Conservation (phyloP, 37 sponge, comb jelly and placozoan species). For the Eunapius fragilis region DNA sequence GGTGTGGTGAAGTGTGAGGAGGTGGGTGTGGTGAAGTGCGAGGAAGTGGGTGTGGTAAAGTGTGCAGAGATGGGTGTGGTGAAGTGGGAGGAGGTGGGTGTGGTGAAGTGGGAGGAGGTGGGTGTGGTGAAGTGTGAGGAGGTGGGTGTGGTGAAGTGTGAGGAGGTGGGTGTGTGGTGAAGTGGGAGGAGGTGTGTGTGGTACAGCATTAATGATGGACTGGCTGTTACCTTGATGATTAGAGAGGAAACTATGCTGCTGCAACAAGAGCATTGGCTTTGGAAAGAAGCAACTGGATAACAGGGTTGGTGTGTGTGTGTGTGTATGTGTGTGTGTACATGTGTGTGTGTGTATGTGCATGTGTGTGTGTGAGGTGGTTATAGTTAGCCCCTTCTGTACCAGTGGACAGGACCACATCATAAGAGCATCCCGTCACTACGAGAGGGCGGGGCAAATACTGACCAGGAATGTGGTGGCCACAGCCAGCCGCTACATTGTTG, state of each 20-base stretch:
- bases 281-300: conserved; percentile 74
- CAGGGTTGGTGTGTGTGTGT: conserved; percentile 16
- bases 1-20: too few relatives aligned
- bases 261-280: conserved; percentile 69
- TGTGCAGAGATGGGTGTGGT: too few relatives aligned
- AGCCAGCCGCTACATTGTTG: conserved; percentile 57
- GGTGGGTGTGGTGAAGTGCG: too few relatives aligned
- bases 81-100: too few relatives aligned
- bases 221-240: background rate
- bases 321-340: background rate
- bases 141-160: too few relatives aligned
- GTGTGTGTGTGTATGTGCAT: background rate
- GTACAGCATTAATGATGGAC: too few relatives aligned
- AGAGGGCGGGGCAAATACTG: conserved; percentile 83
- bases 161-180: too few relatives aligned
- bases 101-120: too few relatives aligned
- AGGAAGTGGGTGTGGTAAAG: too few relatives aligned
- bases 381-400: background rate
- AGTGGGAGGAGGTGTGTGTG: too few relatives aligned
- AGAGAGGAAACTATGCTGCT: conserved; percentile 40
- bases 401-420: conserved; percentile 72
- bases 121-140: too few relatives aligned
- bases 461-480: conserved; percentile 70
- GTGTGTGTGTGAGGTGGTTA: background rate
- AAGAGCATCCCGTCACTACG: conserved; percentile 89